These are phyloP conservation scores for Aplocera efformata DNA, from an alignment of 2,888 invertebrate genomes.

Conservation along the genomic window DNA sequence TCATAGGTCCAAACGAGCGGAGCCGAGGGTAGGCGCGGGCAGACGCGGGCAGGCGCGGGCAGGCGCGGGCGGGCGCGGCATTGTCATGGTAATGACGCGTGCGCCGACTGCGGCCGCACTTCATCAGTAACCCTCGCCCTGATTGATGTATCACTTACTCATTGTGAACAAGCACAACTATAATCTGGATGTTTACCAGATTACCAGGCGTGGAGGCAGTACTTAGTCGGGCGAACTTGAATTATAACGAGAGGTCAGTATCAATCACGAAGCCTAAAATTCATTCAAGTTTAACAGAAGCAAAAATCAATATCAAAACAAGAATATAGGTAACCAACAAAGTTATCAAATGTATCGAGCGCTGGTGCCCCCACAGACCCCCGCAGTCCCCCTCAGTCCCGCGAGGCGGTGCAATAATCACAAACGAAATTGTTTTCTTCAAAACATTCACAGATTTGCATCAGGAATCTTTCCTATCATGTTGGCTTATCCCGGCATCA, in stretches of 20 bases:
- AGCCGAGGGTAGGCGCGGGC: slow-evolving; percentile 3
- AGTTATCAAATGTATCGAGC: slow-evolving; percentile 1
- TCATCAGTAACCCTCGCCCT: slow-evolving; percentile 12
- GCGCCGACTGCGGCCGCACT: slow-evolving; percentile 7
- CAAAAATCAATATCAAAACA: too few relatives aligned
- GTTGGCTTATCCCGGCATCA: slow-evolving; percentile 25
- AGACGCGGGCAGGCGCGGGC: slow-evolving; percentile 1
- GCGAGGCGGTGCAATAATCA: slow-evolving; percentile 15
- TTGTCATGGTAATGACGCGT: slow-evolving; percentile 16
- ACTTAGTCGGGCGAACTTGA: too few relatives aligned
- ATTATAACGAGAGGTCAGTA: too few relatives aligned
- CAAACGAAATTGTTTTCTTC: slow-evolving; percentile 20
- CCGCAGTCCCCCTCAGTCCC: slow-evolving; percentile 5
- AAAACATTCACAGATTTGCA: slow-evolving; percentile 29
- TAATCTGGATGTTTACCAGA: too few relatives aligned
- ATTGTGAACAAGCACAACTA: too few relatives aligned
- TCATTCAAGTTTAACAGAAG: too few relatives aligned
- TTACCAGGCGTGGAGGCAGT: too few relatives aligned
- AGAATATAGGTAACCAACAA: too few relatives aligned
- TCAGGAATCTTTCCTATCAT: slow-evolving; percentile 27
- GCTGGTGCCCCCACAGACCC: background rate
- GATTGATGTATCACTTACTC: slow-evolving; percentile 12
- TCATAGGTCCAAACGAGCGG: slow-evolving; percentile 11
- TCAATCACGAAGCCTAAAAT: too few relatives aligned
- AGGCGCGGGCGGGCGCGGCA: slow-evolving; percentile 4